phyloP scores from a whole-genome alignment of 2,113 vertebrate genomes.

The Sebastes schlegelii region DNA sequence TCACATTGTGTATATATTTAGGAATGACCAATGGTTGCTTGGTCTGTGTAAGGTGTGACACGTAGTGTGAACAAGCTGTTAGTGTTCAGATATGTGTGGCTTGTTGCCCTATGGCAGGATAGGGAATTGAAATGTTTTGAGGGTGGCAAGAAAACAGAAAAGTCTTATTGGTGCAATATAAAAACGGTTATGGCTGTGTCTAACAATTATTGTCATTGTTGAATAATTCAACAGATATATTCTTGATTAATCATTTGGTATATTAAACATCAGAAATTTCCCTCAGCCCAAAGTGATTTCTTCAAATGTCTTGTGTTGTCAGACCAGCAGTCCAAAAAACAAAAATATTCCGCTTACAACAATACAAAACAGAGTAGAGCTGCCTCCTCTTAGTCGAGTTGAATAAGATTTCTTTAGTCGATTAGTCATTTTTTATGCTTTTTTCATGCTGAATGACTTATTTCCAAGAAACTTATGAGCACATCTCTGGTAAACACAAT shows the following conservation, averaged over 20 bases:
- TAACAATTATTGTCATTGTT: background rate
- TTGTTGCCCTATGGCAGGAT: background rate
- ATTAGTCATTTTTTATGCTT: background rate
- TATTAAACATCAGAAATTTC: background rate
- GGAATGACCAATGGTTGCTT: background rate
- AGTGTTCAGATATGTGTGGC: background rate
- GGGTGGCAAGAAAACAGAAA: background rate
- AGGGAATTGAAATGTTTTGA: background rate
- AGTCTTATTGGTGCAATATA: background rate
- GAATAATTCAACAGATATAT: background rate
- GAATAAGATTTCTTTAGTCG: background rate
- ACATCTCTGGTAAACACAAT: background rate
- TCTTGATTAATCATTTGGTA: background rate
- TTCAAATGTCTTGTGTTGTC: background rate
- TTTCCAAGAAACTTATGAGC: no score
- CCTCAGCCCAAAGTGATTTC: background rate
- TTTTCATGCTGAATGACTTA: background rate
- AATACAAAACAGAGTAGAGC: no score
- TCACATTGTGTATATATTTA: constrained; percentile 35
- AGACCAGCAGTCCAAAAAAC: background rate
- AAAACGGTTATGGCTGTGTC: background rate
- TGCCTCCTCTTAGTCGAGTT: background rate
- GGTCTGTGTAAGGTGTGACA: background rate
- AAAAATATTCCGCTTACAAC: no score
- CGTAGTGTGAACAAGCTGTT: constrained; percentile 8